phyloP scores from a whole-genome alignment of 2,113 vertebrate species.

The Tragulus kanchil region DNA sequence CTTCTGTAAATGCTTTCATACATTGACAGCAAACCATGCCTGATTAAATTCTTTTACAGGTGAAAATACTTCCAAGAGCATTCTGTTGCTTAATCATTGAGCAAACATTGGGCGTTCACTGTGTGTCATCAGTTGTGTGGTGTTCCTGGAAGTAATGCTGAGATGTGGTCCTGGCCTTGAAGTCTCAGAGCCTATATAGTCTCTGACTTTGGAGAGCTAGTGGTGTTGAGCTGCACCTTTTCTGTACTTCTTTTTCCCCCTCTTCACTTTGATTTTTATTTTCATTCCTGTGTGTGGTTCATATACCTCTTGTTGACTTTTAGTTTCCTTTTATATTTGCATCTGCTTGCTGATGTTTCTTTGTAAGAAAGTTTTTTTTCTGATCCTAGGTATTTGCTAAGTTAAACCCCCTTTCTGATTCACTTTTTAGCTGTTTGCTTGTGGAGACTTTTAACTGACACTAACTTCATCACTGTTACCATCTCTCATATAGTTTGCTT shows the following conservation, averaged over 20 bases:
- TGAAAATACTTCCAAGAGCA: background rate
- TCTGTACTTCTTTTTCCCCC: background rate
- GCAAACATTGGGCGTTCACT: background rate
- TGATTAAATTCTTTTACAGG: slow-evolving; percentile 36
- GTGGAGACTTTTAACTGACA: background rate
- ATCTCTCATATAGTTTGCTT: background rate
- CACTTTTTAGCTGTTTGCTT: background rate
- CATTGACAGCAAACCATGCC: background rate
- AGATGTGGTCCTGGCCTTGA: background rate
- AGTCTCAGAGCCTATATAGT: background rate
- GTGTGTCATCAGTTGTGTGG: background rate
- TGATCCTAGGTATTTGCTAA: background rate
- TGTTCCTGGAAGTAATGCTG: slow-evolving; percentile 43
- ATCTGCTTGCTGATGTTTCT: slow-evolving; percentile 13
- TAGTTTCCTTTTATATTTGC: slow-evolving; percentile 44
- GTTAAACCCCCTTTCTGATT: background rate
- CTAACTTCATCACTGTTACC: background rate
- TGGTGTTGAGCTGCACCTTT: background rate
- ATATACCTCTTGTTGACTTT: background rate
- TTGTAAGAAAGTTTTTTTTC: slow-evolving; percentile 58
- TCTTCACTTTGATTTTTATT: slow-evolving; percentile 47
- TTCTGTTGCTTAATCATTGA: slow-evolving; percentile 43
- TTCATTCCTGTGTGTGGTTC: background rate
- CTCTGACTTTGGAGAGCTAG: background rate
- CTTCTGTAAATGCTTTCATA: background rate